Evolutionary conservation across 2,113 vertebrate genomes (phyloP).

Genomic region (Collichthys lucidus): DNA sequence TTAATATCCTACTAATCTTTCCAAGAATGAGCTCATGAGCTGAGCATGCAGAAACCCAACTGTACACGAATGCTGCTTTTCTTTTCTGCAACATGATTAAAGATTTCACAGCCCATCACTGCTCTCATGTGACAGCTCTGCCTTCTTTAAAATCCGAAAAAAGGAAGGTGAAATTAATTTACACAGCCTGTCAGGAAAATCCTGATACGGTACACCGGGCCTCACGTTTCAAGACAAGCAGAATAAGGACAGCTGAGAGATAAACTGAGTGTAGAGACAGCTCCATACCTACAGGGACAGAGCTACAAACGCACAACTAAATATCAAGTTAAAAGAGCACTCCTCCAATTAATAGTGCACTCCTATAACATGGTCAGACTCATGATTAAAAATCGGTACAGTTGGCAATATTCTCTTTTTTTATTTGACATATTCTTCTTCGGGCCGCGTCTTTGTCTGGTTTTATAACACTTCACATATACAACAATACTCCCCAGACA

Average conservation of each 20-base stretch:
- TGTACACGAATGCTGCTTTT: not conserved
- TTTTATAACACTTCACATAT: too few relatives aligned
- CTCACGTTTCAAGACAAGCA: not conserved
- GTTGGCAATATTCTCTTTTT: too few relatives aligned
- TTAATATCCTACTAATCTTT: not conserved
- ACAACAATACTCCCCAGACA: too few relatives aligned
- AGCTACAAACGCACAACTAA: too few relatives aligned
- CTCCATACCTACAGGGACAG: not conserved
- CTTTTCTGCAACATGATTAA: too few relatives aligned
- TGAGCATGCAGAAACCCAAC: not conserved
- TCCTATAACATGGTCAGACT: not conserved
- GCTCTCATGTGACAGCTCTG: not conserved
- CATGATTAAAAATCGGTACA: not conserved
- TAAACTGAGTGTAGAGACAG: not conserved
- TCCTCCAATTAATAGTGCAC: not conserved
- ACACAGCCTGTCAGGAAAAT: not conserved
- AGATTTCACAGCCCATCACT: too few relatives aligned
- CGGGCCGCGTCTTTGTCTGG: too few relatives aligned
- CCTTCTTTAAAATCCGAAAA: not conserved
- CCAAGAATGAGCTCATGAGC: not conserved
- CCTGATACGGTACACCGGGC: not conserved
- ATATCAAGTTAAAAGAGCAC: not conserved
- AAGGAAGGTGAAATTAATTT: not conserved
- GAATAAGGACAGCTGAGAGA: not conserved
- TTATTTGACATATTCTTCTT: too few relatives aligned